Base-by-base conservation (phyloP, 2,113 vertebrate species). In the Lepisosteus osseus region DNA sequence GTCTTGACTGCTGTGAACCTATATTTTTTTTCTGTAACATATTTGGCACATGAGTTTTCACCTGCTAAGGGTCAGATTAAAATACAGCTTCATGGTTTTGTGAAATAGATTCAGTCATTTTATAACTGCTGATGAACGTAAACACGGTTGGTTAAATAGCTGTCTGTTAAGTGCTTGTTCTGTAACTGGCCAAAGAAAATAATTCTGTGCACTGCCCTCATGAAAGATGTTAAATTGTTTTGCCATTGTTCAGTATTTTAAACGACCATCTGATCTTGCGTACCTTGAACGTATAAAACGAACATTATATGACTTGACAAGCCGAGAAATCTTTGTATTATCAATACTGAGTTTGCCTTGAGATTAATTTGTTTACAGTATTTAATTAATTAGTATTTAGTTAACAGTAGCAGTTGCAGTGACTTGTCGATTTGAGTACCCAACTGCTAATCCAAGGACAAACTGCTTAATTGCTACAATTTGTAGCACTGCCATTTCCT, bases 131-230 rank as follows among this genome's bases (percentile, higher is more conserved):
- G 12, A 59, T 56, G 43, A 61, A 43, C 74, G 79, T 67, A 77
- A 78, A 75, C 66, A 61, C 40, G 75, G 69, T 61, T 67, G 14
- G 59, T 57, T 67, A 73, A 61, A 47, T 55, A 62, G 7, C 57
- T 59, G 41, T 45, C 74, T 69, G 69, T 72, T 76, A 89, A 88
- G 85, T 83, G 86, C 87, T 82, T 76, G 54, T 78, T 72, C 65
- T 78, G 13, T 67, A 61, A 65, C 62, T 54, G 57, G 71, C 71
- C 71, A 72, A 72, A 65, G 62, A 51, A 54, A 66, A 54, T 42
- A 63, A 45, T 47, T 67, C 43, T 51, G 59, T 66, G 59, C 59
- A 67, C 71, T 51, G 64, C 51, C 71, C 56, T 72, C 55, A 47
- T 64, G 57, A 67, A 72, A 64, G 43, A 72, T 64, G 78, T 81